Base-by-base conservation (phyloP, 2,797 vertebrate species). In the Sebastes hopkinsi region DNA sequence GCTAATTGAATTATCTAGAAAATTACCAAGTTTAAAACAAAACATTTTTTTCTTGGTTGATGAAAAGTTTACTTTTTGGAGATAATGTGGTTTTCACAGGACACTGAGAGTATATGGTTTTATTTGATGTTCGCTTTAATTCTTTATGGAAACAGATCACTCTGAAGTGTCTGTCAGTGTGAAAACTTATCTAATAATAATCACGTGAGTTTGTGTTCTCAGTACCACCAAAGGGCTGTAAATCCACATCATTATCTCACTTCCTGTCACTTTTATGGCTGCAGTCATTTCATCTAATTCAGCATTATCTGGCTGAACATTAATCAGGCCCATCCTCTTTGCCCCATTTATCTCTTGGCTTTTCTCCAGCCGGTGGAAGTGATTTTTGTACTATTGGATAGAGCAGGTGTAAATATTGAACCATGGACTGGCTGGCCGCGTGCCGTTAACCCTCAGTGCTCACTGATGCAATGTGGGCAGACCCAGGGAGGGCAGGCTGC, bases 221-320 rank as follows among this genome's bases (percentile, higher is more conserved):
- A 66, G 75, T 60, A 23, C 73, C 73, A 81, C 58, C 56, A 58
- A 30, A 32, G 69, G 20, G 23, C 69, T 20, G 38, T 87, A 91
- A 92, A 90, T 91, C 55, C 32, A 80, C 77, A 70, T 78, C 42
- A 73, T 84, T 89, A 92, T 92, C 87, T 85, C 65, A 52, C 64
- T 84, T 75, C 79, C 42, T 83, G 80, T 62, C 36, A 73, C 76
- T 75, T 91, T 87, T 92, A 92, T 83, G 29, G 82, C 73, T 72
- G 42, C 66, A 25, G 75, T 76, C 64, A 72, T 75, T 82, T 90
- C 89, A 73, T 84, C 74, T 88, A 64, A 83, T 87, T 82, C 69
- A 68, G 52, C 61, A 69, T 83, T 59, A 80, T 77, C 81, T 82
- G 59, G 76, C 65, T 85, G 80, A 82, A 78, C 86, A 86, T 89